phyloP scores from a whole-genome alignment of 2,888 invertebrate genomes.

The Leucania comma region DNA sequence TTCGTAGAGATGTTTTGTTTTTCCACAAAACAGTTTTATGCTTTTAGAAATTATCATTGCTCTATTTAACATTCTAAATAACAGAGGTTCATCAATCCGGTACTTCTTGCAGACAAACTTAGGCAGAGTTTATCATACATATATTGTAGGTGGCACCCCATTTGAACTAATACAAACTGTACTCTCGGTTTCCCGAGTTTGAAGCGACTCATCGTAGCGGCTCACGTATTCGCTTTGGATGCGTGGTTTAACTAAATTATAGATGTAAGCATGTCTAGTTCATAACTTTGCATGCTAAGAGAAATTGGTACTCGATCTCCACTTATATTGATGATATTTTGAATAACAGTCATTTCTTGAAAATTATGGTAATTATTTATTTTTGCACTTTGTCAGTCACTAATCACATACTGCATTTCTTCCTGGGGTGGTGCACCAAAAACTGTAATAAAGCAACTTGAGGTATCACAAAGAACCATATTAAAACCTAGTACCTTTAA shows the following conservation, averaged over 20 bases:
- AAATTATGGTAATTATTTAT: too few species aligned
- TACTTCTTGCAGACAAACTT: background rate
- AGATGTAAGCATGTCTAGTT: constrained; percentile 1
- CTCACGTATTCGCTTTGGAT: constrained; percentile 16
- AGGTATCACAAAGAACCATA: too few species aligned
- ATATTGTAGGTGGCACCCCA: background rate
- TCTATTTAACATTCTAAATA: background rate
- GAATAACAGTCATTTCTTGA: background rate
- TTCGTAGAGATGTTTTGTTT: too few species aligned
- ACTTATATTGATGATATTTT: constrained; percentile 1
- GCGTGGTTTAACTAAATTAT: constrained; percentile 32
- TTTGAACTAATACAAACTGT: constrained; percentile 28
- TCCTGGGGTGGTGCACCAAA: too few species aligned
- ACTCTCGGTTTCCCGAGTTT: constrained; percentile 8
- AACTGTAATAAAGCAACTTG: too few species aligned
- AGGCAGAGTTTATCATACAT: constrained; percentile 1
- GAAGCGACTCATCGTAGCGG: constrained; percentile 19
- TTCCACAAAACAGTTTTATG: too few species aligned
- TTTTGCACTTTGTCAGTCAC: too few species aligned
- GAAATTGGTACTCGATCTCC: background rate
- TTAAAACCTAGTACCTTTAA: too few species aligned
- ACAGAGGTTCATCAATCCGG: background rate
- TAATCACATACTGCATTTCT: too few species aligned
- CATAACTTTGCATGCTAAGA: constrained; percentile 13
- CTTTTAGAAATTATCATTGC: too few species aligned